Evolutionary conservation across 2,797 vertebrate species (phyloP), one percentile per base, ranked within the genome.

Genomic region (Acrossocheilus wenchowensis): DNA sequence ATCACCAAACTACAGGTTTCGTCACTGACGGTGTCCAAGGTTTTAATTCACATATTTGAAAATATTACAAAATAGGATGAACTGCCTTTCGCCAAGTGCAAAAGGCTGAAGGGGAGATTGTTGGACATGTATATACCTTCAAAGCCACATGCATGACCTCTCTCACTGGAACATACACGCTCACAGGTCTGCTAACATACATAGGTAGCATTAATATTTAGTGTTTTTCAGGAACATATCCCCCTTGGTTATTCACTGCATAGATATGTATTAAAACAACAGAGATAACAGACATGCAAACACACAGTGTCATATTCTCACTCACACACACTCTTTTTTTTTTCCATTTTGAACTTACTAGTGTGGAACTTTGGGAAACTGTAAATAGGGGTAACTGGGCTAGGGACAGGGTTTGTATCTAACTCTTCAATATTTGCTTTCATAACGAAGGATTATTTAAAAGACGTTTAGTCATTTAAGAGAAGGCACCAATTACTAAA

Each of bases 1-100:
- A 84, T 77, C 34, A 83, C 60, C 21, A 19, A 77, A 78, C 57
- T 21, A 30, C 66, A 64, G 4, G 36, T 48, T 57, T 83, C 36
- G 19, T 88, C 85, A 90, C 80, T 89, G 90, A 92, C 88, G 83
- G 87, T 89, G 90, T 85, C 84, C 86, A 91, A 83, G 82, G 82
- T 89, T 92, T 90, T 92, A 80, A 92, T 92, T 92, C 89, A 93
- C 91, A 90, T 86, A 84, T 89, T 85, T 88, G 90, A 92, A 92
- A 91, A 92, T 90, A 89, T 90, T 92, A 93, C 91, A 92, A 92
- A 92, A 92, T 91, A 91, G 88, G 85, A 90, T 91, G 85, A 91
- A 89, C 73, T 85, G 90, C 91, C 89, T 88, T 91, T 84, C 74
- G 89, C 88, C 89, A 91, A 91, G 89, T 92, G 90, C 88, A 89